Evolutionary conservation across 2,797 vertebrate genomes (phyloP).

Genomic region (Mormyrops attenuatus): DNA sequence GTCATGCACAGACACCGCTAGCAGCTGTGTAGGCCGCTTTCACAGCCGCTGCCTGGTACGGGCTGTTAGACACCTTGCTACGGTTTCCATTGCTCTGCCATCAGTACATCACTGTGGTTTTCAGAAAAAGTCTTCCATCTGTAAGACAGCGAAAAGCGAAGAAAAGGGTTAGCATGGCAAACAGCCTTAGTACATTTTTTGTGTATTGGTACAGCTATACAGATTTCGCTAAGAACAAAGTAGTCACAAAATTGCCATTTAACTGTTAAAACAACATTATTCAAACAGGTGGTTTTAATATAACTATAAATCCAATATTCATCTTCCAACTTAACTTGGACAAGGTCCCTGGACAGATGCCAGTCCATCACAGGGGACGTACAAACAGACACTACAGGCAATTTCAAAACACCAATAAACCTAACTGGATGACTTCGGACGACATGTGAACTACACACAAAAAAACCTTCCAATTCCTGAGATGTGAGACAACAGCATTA

Average conservation of each 20-base stretch:
- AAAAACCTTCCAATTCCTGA: background rate
- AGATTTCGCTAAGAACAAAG: background rate
- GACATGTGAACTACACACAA: background rate
- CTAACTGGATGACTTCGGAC: background rate
- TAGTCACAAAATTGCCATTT: background rate
- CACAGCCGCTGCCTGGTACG: slow-evolving; percentile 58
- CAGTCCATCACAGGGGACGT: background rate
- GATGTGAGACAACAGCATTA: background rate
- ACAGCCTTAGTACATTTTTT: background rate
- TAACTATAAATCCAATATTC: background rate
- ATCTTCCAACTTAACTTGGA: background rate
- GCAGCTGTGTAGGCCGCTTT: slow-evolving; percentile 61
- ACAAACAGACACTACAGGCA: background rate
- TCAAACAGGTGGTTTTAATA: background rate
- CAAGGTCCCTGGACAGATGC: background rate
- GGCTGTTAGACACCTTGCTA: slow-evolving; percentile 69
- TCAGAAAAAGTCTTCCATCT: slow-evolving; percentile 99
- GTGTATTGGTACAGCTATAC: background rate
- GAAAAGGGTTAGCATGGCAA: slow-evolving; percentile 1
- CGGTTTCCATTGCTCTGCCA: slow-evolving; percentile 54
- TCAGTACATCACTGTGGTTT: slow-evolving; percentile 99
- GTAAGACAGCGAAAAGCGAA: slow-evolving; percentile 55
- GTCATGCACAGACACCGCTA: slow-evolving; percentile 61
- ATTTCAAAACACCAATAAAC: background rate
- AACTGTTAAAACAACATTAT: background rate